Evolutionary conservation across 2,797 vertebrate species (phyloP).

Genomic region (Enteromius trimaculatus): DNA sequence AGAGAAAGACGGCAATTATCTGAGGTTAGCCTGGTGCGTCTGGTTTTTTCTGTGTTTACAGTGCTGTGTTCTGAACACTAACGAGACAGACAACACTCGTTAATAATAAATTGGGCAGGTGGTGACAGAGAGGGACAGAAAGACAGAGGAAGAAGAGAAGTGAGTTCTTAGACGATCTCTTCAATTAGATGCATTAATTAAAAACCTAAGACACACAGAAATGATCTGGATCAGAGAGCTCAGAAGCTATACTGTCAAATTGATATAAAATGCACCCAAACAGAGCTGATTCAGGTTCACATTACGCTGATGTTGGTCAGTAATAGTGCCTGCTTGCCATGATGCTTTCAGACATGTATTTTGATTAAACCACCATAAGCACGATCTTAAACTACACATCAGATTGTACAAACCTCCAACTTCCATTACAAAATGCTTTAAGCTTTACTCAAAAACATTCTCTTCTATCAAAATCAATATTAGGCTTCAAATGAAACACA

Average conservation of each 20-base stretch:
- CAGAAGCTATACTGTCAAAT: not conserved
- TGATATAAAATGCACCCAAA: not conserved
- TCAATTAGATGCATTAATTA: slow-evolving; percentile 21
- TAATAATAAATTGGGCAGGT: slow-evolving; percentile 75
- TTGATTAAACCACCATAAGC: slow-evolving; percentile 5
- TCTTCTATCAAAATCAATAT: slow-evolving; percentile 19
- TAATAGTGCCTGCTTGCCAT: not conserved
- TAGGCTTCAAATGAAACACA: slow-evolving; percentile 4
- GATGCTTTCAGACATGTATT: slow-evolving; percentile 8
- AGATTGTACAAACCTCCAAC: not conserved
- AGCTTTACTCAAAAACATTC: slow-evolving; percentile 20
- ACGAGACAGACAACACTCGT: slow-evolving; percentile 74
- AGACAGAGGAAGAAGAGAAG: slow-evolving; percentile 13
- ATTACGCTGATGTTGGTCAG: slow-evolving; percentile 5
- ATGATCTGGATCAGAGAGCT: not conserved
- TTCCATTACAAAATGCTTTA: slow-evolving; percentile 21
- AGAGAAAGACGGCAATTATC: slow-evolving; percentile 50
- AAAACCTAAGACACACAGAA: slow-evolving; percentile 10
- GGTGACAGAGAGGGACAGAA: slow-evolving; percentile 29
- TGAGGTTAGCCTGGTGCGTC: slow-evolving; percentile 28
- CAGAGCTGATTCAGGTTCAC: not conserved
- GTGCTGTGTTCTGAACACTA: slow-evolving; percentile 62
- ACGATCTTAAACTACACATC: not conserved
- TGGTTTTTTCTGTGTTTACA: slow-evolving; percentile 49
- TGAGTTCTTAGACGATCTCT: slow-evolving; percentile 16